Conservation (phyloP, 2,797 vertebrate species). For the Oryzias sinensis region DNA sequence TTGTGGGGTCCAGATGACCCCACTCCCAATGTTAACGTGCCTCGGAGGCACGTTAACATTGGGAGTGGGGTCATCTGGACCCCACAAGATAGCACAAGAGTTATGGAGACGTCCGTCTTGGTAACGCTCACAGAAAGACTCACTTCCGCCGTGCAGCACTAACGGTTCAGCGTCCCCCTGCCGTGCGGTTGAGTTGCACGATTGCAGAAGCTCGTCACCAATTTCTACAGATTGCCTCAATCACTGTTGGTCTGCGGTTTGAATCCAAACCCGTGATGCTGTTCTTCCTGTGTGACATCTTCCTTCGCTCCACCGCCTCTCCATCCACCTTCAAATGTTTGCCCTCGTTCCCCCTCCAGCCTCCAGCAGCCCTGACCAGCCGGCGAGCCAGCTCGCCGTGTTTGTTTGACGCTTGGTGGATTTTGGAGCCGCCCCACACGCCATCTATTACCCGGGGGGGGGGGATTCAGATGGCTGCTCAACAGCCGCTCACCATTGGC, state of each 20-base stretch:
- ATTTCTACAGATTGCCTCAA: slow-evolving; percentile 62
- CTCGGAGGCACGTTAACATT: no score
- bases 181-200: slow-evolving; percentile 71
- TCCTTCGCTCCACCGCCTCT: slow-evolving; percentile 21
- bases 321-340: slow-evolving; percentile 50
- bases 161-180: slow-evolving; percentile 35
- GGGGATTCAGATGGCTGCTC: slow-evolving; percentile 67
- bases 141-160: slow-evolving; percentile 22
- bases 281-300: slow-evolving; percentile 30
- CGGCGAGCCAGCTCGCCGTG: slow-evolving; percentile 49
- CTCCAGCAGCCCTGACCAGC: slow-evolving; percentile 38
- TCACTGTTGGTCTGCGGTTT: slow-evolving; percentile 4
- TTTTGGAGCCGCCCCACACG: slow-evolving; percentile 49
- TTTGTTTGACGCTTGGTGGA: slow-evolving; percentile 60
- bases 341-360: slow-evolving; percentile 30
- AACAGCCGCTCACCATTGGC: slow-evolving; percentile 64
- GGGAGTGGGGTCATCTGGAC: no score
- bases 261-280: slow-evolving; percentile 23
- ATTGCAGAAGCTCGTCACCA: slow-evolving; percentile 61
- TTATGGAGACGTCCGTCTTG: slow-evolving; percentile 8
- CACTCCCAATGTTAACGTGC: no score
- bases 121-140: slow-evolving; percentile 7
- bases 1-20: no score
- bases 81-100: no score
- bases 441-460: slow-evolving; percentile 66